Percentiles rank a stretch among this genome's conserved stretches.
These are phyloP conservation scores for Branchinecta lynchi DNA, from an alignment of 1,140 invertebrate genomes.

Conservation along the genomic window DNA sequence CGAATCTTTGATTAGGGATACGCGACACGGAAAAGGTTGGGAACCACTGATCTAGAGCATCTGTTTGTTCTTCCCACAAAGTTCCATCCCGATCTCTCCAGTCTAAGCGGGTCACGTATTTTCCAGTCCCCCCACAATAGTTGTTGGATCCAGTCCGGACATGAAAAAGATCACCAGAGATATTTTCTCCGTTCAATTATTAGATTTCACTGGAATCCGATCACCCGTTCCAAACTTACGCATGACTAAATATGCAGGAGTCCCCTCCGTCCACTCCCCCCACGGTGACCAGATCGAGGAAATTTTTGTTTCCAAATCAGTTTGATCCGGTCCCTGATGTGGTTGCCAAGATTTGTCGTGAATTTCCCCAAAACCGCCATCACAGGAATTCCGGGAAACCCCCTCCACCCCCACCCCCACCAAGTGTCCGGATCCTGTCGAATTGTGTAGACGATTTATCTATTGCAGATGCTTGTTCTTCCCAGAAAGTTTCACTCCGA, in stretches of 20 bases:
- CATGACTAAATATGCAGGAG: neutral
- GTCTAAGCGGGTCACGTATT: neutral
- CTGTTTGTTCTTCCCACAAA: conserved; percentile 1
- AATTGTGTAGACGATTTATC: too few relatives aligned
- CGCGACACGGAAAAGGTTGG: too few relatives aligned
- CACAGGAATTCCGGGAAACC: neutral
- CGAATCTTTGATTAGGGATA: too few relatives aligned
- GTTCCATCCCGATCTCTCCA: conserved; percentile 8
- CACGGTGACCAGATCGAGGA: neutral
- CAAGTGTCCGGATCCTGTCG: too few relatives aligned
- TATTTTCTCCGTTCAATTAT: neutral
- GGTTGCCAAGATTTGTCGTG: neutral
- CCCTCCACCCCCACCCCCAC: neutral
- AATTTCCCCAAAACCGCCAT: neutral
- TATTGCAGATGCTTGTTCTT: too few relatives aligned
- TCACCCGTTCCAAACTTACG: neutral
- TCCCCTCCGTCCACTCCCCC: neutral
- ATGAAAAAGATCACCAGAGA: neutral
- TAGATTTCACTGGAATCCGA: conserved; percentile 5
- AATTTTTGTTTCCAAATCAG: neutral
- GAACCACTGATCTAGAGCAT: too few relatives aligned
- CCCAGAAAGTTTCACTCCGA: too few relatives aligned
- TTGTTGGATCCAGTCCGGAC: neutral
- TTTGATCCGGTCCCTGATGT: neutral
- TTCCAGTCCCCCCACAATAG: neutral